Conservation (phyloP, 2,797 vertebrate genomes). For the Mormyrops boulengeri region DNA sequence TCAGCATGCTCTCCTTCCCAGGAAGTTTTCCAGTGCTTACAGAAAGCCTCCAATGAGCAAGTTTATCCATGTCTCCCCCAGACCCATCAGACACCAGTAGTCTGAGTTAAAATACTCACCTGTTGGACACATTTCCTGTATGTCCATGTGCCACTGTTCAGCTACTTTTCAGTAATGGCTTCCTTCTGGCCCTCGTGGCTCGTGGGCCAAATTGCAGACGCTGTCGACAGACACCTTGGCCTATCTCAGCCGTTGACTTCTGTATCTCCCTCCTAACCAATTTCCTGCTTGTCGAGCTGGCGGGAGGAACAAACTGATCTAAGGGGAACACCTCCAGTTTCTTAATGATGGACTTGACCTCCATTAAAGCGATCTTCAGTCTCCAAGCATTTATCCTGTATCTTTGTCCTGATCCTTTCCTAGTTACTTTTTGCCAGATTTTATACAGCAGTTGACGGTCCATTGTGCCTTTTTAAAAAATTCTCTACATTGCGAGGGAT, state of each 20-base stretch:
- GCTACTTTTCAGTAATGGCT: background rate
- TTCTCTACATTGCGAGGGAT: background rate
- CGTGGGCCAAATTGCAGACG: background rate
- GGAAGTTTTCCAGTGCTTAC: background rate
- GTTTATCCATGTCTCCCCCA: background rate
- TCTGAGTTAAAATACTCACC: background rate
- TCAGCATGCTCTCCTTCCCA: background rate
- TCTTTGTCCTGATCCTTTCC: background rate
- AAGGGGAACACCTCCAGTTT: background rate
- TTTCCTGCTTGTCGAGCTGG: constrained; percentile 4
- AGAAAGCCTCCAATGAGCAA: background rate
- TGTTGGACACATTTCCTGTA: background rate
- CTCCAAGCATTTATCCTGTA: constrained; percentile 10
- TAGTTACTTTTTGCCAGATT: constrained; percentile 1
- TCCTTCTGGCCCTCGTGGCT: background rate
- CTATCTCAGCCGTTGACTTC: background rate
- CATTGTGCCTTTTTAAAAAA: background rate
- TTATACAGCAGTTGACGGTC: background rate
- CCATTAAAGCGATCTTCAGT: background rate
- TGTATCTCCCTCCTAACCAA: constrained; percentile 1
- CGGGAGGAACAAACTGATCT: background rate
- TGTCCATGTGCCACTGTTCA: background rate
- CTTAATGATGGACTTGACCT: constrained; percentile 15
- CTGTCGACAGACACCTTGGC: background rate
- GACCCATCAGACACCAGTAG: background rate